Evolutionary conservation across 2,113 vertebrate genomes (phyloP).

Genomic region (Paralichthys olivaceus): DNA sequence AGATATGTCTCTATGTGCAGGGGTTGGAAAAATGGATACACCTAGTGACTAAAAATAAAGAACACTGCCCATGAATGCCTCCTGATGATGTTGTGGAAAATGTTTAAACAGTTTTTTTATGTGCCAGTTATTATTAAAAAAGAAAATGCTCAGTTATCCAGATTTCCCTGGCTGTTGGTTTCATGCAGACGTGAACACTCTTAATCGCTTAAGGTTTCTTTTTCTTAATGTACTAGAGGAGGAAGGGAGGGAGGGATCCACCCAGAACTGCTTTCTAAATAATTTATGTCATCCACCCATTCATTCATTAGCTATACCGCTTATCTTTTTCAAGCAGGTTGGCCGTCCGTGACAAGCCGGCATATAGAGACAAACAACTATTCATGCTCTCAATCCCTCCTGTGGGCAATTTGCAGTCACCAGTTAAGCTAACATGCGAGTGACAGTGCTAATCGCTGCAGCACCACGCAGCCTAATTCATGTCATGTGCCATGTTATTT

Average conservation of each 20-base stretch:
- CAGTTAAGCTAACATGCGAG: neutral
- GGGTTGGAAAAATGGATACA: too few relatives aligned
- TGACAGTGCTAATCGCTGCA: neutral
- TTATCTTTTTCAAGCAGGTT: neutral
- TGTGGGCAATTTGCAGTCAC: neutral
- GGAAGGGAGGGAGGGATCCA: neutral
- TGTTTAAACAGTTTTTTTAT: too few relatives aligned
- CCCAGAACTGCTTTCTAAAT: neutral
- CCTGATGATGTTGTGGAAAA: too few relatives aligned
- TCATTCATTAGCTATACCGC: neutral
- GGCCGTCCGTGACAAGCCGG: neutral
- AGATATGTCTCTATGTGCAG: too few relatives aligned
- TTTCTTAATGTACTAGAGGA: neutral
- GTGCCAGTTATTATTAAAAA: too few relatives aligned
- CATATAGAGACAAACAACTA: neutral
- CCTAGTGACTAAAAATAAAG: too few relatives aligned
- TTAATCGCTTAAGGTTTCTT: neutral
- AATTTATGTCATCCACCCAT: neutral
- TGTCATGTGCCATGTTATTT: neutral
- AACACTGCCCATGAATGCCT: too few relatives aligned
- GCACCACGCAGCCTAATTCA: neutral
- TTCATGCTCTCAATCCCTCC: neutral
- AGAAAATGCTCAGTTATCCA: too few relatives aligned
- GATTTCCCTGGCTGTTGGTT: neutral
- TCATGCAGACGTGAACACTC: neutral